Base-by-base conservation (phyloP, 1,140 invertebrate species). In the Aphelenchoides fujianensis region DNA sequence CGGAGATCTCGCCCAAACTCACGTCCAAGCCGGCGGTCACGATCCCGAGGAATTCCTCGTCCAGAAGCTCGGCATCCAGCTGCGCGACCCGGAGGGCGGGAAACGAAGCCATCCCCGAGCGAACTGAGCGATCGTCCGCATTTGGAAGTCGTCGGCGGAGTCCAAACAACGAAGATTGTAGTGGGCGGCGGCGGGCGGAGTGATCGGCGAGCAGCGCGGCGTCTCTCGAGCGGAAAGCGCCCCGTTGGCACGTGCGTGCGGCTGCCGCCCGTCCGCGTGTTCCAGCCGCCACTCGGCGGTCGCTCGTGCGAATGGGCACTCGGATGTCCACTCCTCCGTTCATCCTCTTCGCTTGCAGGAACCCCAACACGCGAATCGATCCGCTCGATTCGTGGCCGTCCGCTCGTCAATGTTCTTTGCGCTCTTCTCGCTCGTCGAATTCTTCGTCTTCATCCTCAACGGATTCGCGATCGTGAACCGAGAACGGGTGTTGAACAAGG, bases 401-500 rank as follows among this genome's bases (percentile, higher is more conserved):
- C 41, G 41, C n/a, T 66, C 16, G 12, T 16, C 9, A 9, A 68
- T 68, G 66, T 67, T 74, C 36, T 73, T 80, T 23, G 74, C 79
- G 9, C 67, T 80, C 52, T 80, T 80, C 55, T 71, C 66, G 7
- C 73, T 80, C 23, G 53, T 80, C 19, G 79, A 80, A 59, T 81
- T 77, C 7, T 63, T 69, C 12, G 69, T 80, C 7, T 69, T 80
- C 32, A 70, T 80, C 34, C 66, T 80, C 52, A 80, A 80, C 68
- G 79, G 73, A 48, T 71, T 80, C 57, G 79, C 79, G 27, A 76
- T 80, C 52, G 62, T 80, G 32, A 77, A 80, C 62, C 67, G 74
- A 9, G 79, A 80, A 53, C 62, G 79, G 34, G 74, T 80, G 53
- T 64, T 80, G 35, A 78, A 77, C 36, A 80, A 80, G 76, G 78